Base-by-base conservation (phyloP, 1,140 invertebrate species). In the Arctopsyche grandis region DNA sequence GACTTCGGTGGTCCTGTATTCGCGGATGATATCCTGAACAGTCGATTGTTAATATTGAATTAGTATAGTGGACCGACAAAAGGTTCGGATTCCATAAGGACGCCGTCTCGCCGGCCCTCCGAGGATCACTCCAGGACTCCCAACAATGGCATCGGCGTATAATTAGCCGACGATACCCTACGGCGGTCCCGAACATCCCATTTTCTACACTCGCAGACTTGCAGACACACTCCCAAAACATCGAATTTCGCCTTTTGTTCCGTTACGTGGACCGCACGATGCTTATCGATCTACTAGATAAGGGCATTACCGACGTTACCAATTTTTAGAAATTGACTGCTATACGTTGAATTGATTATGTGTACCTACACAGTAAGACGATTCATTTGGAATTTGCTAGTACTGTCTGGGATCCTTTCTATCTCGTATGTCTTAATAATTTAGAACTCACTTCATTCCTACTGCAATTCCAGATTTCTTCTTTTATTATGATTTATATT, bases 41-140 rank as follows among this genome's bases (percentile, higher is more conserved):
- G 9, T 22, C 63, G 63, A 66, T 66, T 66, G 63, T 66, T 66
- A 66, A 66, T 66, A 66, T 66, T 66, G 63, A 66, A 66, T 66
- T 66, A 26, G 63, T 66, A 66, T 66, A 22, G 21, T 22, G 22
- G 24, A 7, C 63, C 22, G 63, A 66, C 63, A 66, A 66, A 19
- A 66, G 10, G 10, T 24, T 24, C 22, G 63, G 63, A 66, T 66
- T 66, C 63, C 63, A 66, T 66, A 66, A 66, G 63, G 63, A 66
- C 63, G 63, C 63, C 63, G 63, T 66, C 63, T 66, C 63, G 63
- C 63, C 63, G 24, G 19, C 22, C 24, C 24, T 26, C 24, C 63
- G 63, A 29, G 19, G 24, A 66, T 66, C 63, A 66, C n/a, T 66
- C 63, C 12, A 52, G 48, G 48, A 52, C 48, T 14, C 48, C 48